phyloP scores from a whole-genome alignment of 2,797 vertebrate species.

The Sebastes hubbsi region DNA sequence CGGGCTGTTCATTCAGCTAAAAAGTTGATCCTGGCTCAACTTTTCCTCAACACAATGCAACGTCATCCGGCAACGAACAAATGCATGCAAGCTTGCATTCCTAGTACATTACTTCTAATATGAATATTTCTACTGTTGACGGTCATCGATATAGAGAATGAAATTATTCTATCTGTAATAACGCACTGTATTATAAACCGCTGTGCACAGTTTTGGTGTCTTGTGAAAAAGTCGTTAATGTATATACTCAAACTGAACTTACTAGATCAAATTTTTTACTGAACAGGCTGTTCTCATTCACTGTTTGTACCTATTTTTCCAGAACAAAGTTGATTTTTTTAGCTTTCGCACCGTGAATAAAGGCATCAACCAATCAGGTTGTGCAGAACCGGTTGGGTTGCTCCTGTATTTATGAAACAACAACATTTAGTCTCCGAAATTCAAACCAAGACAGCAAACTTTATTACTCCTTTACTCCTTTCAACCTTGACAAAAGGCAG shows the following conservation, averaged over 20 bases:
- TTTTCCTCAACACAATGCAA: background rate
- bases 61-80: background rate
- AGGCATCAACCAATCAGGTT: too few relatives aligned
- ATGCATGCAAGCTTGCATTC: background rate
- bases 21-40: background rate
- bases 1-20: background rate
- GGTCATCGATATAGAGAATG: background rate
- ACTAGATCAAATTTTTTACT: too few relatives aligned
- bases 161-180: background rate
- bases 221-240: background rate
- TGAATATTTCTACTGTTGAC: background rate
- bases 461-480: too few relatives aligned
- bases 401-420: accelerated
- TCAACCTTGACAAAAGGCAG: too few relatives aligned
- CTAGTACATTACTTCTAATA: background rate
- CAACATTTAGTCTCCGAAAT: too few relatives aligned
- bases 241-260: background rate
- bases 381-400: too few relatives aligned
- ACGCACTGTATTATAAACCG: background rate
- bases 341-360: too few relatives aligned
- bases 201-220: background rate
- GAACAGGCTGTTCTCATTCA: too few relatives aligned
- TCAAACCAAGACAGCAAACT: too few relatives aligned
- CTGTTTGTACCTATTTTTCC: too few relatives aligned
- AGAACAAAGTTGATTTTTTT: accelerated